Conservation (phyloP, 2,113 vertebrate genomes). For the Odocoileus hemionus region DNA sequence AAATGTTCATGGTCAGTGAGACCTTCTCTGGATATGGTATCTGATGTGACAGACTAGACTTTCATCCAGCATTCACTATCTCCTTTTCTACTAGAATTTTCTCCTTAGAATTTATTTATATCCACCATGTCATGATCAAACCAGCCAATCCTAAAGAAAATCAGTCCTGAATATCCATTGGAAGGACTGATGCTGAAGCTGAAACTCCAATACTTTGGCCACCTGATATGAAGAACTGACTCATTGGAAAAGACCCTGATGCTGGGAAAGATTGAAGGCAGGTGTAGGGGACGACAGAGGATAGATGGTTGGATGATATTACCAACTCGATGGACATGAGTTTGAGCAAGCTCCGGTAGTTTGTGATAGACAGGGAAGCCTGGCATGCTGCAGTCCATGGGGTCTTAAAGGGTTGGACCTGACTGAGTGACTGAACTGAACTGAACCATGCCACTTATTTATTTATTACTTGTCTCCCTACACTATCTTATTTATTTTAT, state of each 20-base stretch:
- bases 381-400: rapidly evolving
- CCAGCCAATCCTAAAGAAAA: not conserved
- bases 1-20: not conserved
- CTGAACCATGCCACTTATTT: not conserved
- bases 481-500: not conserved
- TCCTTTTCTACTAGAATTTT: not conserved
- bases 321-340: not conserved
- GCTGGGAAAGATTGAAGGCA: not conserved
- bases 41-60: not conserved
- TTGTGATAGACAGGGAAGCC: not conserved
- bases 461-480: not conserved
- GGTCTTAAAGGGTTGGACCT: not conserved
- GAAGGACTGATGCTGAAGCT: not conserved
- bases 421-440: not conserved
- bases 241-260: not conserved
- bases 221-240: not conserved
- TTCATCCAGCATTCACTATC: not conserved
- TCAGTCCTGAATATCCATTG: not conserved
- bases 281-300: not conserved
- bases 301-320: not conserved
- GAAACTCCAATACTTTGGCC: not conserved
- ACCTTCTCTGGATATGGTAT: not conserved
- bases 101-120: not conserved
- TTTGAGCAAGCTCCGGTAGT: not conserved
- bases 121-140: not conserved